Evolutionary conservation across 2,888 invertebrate species (phyloP).

Genomic region (Tenthredo notha): DNA sequence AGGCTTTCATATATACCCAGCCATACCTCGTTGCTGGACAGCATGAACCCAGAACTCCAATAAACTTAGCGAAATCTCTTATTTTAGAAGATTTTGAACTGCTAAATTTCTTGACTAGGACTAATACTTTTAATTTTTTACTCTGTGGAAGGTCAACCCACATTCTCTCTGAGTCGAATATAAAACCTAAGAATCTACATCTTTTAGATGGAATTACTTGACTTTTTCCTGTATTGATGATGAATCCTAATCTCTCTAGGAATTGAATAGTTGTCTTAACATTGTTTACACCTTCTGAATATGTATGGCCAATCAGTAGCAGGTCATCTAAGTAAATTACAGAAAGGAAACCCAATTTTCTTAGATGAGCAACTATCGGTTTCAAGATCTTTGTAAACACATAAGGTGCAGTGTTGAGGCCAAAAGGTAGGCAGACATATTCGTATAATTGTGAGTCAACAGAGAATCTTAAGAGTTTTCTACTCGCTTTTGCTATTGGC

Average conservation of each 20-base stretch:
- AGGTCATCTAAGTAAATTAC: conserved; percentile 42
- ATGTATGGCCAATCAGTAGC: background rate
- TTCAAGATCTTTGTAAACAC: conserved; percentile 45
- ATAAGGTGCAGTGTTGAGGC: conserved; percentile 50
- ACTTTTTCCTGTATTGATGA: background rate
- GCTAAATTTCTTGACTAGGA: background rate
- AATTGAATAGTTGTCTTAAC: background rate
- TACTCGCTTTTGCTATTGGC: too few relatives aligned
- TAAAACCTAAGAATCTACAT: background rate
- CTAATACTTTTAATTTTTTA: background rate
- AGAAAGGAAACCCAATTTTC: background rate
- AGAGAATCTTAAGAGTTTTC: conserved; percentile 54
- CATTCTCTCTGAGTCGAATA: background rate
- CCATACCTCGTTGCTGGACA: too few relatives aligned
- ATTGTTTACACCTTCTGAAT: too few relatives aligned
- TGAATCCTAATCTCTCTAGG: background rate
- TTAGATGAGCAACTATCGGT: conserved; percentile 32
- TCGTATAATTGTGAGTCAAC: conserved; percentile 57
- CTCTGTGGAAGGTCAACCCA: background rate
- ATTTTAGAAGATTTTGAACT: too few relatives aligned
- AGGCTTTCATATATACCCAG: too few relatives aligned
- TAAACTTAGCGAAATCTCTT: too few relatives aligned
- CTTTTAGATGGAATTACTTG: background rate
- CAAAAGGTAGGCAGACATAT: conserved; percentile 61
- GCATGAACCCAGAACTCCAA: too few relatives aligned